Conservation (phyloP, 2,113 vertebrate species). For the Phocoena phocoena region DNA sequence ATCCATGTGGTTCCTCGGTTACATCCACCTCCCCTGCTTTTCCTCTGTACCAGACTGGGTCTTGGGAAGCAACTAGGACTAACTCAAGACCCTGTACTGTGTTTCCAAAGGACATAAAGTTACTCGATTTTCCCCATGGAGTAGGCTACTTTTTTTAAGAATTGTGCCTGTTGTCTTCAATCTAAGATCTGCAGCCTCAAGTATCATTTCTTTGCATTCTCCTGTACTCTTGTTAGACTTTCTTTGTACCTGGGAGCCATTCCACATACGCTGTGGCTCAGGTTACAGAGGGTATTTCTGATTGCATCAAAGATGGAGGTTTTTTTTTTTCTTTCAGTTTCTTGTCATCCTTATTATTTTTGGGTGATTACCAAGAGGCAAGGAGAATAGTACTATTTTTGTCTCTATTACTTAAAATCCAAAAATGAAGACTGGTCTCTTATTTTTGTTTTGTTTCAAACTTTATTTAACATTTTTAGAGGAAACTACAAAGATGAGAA, state of each 20-base stretch:
- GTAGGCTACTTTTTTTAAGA: neutral
- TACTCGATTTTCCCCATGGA: neutral
- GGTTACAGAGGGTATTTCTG: neutral
- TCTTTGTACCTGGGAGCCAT: neutral
- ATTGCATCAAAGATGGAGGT: neutral
- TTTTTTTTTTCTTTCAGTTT: neutral
- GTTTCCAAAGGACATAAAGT: neutral
- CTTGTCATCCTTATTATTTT: neutral
- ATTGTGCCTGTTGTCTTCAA: neutral
- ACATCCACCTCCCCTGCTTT: neutral
- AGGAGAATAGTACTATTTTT: neutral
- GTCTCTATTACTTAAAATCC: neutral
- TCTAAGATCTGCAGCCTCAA: neutral
- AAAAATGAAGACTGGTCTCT: neutral
- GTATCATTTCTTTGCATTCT: neutral
- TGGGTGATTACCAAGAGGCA: neutral
- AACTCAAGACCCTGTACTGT: neutral
- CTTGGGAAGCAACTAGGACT: neutral
- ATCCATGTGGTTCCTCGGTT: neutral
- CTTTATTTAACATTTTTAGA: neutral
- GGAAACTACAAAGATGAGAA: neutral
- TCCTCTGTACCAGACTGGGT: neutral
- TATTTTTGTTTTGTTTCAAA: constrained; percentile 17
- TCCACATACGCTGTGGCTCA: neutral
- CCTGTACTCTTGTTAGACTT: neutral